These are phyloP conservation scores for Caradrina kadenii DNA, from an alignment of 2,888 invertebrate genomes.

Conservation along the genomic window DNA sequence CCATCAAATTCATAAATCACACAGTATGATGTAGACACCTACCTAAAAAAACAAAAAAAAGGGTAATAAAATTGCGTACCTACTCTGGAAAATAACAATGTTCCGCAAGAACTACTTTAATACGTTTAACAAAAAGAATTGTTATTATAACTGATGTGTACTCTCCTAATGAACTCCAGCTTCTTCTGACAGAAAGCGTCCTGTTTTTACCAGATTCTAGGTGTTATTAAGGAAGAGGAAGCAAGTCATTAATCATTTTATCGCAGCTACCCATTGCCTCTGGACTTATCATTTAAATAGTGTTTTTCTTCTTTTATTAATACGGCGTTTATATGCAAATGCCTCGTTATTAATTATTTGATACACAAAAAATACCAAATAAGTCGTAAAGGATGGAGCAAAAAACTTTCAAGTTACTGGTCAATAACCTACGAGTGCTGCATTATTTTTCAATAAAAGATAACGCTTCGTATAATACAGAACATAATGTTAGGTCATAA, in stretches of 20 bases:
- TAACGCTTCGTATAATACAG: slow-evolving; percentile 28
- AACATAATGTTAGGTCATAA: slow-evolving; percentile 43
- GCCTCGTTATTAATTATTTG: slow-evolving; percentile 54
- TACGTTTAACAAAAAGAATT: slow-evolving; percentile 26
- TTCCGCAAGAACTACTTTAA: slow-evolving; percentile 41
- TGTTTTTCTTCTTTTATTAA: slow-evolving; percentile 41
- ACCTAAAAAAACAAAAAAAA: slow-evolving; percentile 24
- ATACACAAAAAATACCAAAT: slow-evolving; percentile 55
- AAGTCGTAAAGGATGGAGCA: slow-evolving; percentile 52
- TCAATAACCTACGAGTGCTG: slow-evolving; percentile 57
- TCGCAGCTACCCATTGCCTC: slow-evolving; percentile 52
- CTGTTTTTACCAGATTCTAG: slow-evolving; percentile 54
- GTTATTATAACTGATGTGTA: slow-evolving; percentile 40
- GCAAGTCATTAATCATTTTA: slow-evolving; percentile 70
- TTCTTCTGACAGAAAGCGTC: slow-evolving; percentile 60
- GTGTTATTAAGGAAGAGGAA: slow-evolving; percentile 68
- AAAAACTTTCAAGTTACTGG: slow-evolving; percentile 53
- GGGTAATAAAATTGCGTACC: slow-evolving; percentile 12
- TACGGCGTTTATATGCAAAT: slow-evolving; percentile 60
- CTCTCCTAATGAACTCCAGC: slow-evolving; percentile 56
- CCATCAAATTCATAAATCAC: slow-evolving; percentile 19
- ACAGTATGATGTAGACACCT: background rate
- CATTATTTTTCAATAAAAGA: slow-evolving; percentile 44
- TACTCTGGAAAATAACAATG: slow-evolving; percentile 9
- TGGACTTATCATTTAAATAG: slow-evolving; percentile 57